phyloP scores from a whole-genome alignment of 2,888 invertebrate species.

The Syrphus vitripennis region DNA sequence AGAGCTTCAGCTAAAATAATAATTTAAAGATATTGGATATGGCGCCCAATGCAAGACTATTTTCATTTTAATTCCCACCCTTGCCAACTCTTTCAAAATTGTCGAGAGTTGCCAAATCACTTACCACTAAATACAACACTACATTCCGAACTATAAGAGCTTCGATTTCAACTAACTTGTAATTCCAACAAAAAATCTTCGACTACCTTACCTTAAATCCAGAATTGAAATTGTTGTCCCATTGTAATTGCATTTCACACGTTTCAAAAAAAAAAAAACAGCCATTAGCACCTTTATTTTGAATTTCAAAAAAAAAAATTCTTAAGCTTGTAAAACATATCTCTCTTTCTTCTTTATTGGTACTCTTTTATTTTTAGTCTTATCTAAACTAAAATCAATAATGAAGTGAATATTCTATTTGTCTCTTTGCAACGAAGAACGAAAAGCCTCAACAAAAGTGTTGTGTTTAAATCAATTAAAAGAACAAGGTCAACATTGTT shows the following conservation, averaged over 20 bases:
- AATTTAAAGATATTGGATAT: too few relatives aligned
- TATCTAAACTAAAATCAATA: neutral
- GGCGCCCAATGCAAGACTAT: too few relatives aligned
- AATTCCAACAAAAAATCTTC: neutral
- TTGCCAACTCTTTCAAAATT: too few relatives aligned
- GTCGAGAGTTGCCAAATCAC: neutral
- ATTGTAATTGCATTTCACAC: neutral
- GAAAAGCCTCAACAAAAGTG: neutral
- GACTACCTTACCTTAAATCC: neutral
- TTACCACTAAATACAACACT: neutral
- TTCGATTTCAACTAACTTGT: neutral
- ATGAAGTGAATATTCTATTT: neutral
- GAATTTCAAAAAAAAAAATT: neutral
- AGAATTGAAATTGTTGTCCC: neutral
- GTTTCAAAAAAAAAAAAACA: neutral
- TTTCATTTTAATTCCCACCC: too few relatives aligned
- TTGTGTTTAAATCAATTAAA: constrained; percentile 52
- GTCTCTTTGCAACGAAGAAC: neutral
- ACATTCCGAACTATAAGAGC: neutral
- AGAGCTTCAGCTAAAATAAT: too few relatives aligned
- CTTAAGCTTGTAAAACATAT: neutral
- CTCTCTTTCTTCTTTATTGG: neutral
- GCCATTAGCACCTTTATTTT: neutral
- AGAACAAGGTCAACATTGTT: constrained; percentile 63
- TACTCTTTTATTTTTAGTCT: neutral